Evolutionary conservation across 2,888 invertebrate genomes (phyloP).

Genomic region (Hirtodrosophila trivittata): DNA sequence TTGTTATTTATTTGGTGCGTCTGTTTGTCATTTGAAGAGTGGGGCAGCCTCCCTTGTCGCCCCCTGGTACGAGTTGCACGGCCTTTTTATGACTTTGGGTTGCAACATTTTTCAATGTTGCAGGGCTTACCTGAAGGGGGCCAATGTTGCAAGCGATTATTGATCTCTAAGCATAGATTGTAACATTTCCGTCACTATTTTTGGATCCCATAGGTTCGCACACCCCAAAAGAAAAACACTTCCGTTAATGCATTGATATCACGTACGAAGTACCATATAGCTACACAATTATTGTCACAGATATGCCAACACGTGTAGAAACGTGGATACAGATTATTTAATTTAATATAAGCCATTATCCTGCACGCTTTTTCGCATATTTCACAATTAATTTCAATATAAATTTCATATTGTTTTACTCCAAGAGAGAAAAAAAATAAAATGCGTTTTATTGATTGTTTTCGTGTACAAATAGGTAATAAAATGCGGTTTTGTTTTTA

Average conservation of each 20-base stretch:
- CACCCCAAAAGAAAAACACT: conserved; percentile 48
- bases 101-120: conserved; percentile 60
- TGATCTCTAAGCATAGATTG: conserved; percentile 71
- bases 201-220: background rate
- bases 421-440: no score
- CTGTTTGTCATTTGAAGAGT: conserved; percentile 70
- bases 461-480: no score
- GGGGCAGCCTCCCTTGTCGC: conserved; percentile 4
- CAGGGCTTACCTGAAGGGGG: conserved; percentile 42
- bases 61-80: conserved; percentile 11
- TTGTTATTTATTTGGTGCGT: conserved; percentile 76
- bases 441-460: no score
- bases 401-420: no score
- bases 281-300: conserved; percentile 35
- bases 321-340: no score
- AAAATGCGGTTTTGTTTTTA: no score
- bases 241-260: conserved; percentile 71
- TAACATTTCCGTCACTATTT: conserved; percentile 67
- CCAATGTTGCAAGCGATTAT: conserved; percentile 58
- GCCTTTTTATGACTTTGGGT: conserved; percentile 52
- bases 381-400: no score
- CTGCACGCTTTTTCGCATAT: no score
- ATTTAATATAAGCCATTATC: no score
- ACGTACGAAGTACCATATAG: no score
- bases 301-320: conserved; percentile 13